These are phyloP conservation scores for Micromys minutus DNA, from an alignment of 2,113 vertebrate genomes.

Conservation along the genomic window DNA sequence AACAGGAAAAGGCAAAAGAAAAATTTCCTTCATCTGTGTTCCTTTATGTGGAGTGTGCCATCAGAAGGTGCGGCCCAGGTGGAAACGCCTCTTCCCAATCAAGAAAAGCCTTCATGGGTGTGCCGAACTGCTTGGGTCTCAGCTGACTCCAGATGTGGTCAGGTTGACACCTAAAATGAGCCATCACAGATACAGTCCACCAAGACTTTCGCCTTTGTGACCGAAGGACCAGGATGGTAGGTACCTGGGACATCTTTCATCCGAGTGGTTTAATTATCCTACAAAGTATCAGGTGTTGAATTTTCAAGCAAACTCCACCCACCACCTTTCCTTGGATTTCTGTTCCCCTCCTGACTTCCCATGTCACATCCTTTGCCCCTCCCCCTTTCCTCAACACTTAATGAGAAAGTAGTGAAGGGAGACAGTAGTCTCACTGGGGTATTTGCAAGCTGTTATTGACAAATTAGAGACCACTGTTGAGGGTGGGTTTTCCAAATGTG, in stretches of 20 bases:
- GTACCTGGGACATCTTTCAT: neutral
- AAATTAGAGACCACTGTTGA: neutral
- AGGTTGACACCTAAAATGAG: neutral
- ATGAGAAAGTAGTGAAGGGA: neutral
- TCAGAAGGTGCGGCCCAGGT: neutral
- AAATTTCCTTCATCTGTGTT: neutral
- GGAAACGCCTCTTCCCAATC: neutral
- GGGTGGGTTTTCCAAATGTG: neutral
- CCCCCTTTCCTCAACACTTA: neutral
- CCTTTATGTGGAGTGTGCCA: no score
- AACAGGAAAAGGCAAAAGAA: neutral
- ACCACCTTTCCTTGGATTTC: neutral
- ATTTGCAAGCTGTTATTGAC: neutral
- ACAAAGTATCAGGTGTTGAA: neutral
- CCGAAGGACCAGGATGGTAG: neutral
- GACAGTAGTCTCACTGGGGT: neutral
- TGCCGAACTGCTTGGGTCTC: neutral
- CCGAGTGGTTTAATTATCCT: neutral
- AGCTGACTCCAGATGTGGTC: neutral
- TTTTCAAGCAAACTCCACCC: neutral
- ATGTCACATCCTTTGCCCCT: neutral
- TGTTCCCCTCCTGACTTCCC: neutral
- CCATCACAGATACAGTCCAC: neutral
- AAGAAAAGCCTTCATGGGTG: neutral
- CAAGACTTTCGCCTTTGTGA: neutral